Conservation (phyloP, 2,888 invertebrate genomes). For the Caprella mutica region DNA sequence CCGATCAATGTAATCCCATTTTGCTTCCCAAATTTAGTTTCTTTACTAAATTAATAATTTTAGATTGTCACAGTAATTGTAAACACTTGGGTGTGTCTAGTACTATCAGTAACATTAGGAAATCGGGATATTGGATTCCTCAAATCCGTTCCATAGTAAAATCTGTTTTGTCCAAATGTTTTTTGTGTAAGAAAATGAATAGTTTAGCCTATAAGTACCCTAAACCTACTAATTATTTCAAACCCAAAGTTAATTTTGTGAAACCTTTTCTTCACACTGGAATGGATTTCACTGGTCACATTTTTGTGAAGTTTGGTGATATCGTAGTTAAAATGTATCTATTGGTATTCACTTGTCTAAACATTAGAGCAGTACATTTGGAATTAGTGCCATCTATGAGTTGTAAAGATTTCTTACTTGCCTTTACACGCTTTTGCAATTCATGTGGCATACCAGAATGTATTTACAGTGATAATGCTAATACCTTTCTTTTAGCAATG, state of each 20-base stretch:
- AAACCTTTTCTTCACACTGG: neutral
- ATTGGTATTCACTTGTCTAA: neutral
- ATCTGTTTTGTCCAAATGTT: neutral
- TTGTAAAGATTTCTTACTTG: neutral
- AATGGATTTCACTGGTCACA: slow-evolving; percentile 2
- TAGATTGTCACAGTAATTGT: neutral
- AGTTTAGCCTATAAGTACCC: neutral
- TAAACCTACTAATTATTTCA: neutral
- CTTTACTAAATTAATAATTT: neutral
- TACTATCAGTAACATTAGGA: neutral
- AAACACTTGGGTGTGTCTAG: neutral
- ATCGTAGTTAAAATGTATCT: neutral
- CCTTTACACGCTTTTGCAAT: neutral
- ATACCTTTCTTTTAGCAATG: neutral
- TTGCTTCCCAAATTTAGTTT: neutral
- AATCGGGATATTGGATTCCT: slow-evolving; percentile 3
- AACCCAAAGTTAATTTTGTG: neutral
- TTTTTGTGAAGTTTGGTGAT: neutral
- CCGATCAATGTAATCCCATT: neutral
- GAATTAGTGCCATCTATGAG: neutral
- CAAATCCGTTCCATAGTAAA: neutral
- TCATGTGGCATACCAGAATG: neutral
- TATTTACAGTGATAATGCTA: neutral
- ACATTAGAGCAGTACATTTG: neutral
- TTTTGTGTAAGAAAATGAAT: slow-evolving; percentile 5